Evolutionary conservation across 2,797 vertebrate genomes (phyloP), one percentile per base, ranked within the genome.

Genomic region (Pseudochirops corinnae): DNA sequence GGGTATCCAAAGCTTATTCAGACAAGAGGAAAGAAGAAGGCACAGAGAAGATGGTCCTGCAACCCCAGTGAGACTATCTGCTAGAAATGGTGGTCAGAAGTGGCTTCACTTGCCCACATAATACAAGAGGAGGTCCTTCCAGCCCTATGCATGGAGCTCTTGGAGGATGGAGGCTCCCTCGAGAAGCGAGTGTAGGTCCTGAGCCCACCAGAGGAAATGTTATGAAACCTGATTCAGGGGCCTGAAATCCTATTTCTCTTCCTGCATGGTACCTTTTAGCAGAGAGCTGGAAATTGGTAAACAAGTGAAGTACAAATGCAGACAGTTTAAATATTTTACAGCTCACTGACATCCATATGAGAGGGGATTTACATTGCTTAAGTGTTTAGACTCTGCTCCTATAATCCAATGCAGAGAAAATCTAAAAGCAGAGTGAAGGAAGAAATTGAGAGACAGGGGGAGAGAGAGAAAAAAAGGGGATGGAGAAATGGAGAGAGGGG

Each of bases 291-390:
- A 94, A 95, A 92, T 55, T 62, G 82, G 67, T 90, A 94, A 97
- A 95, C 93, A 95, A 94, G 95, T 0, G 29, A 94, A 93, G 95
- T 92, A 57, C 29, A 82, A 92, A 93, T 95, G 95, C 39, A 55
- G 94, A 90, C 92, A 82, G 92, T 94, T 97, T 90, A 58, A 97
- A 94, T 95, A 94, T 97, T 94, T 95, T 95, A 93, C 95, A 95
- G 93, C 96, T 96, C 90, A 18, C 94, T 56, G 91, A 91, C 95
- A 93, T 96, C 94, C 96, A 50, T 14, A 18, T 3, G 93, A 96
- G 93, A 87, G 92, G 94, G 95, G 96, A 97, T 96, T 98, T 60
- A 5, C 28, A 46, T 16, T 4, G 56, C 91, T 90, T 87, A 28
- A 93, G 93, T 55, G 94, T 93, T 96, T 33, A 92, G 93, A 29